A percentile compares a stretch with the other conserved stretches of the same genome.
Evolutionary conservation across 2,113 vertebrate species (phyloP).

Genomic region (Andinoacara biseriatus): DNA sequence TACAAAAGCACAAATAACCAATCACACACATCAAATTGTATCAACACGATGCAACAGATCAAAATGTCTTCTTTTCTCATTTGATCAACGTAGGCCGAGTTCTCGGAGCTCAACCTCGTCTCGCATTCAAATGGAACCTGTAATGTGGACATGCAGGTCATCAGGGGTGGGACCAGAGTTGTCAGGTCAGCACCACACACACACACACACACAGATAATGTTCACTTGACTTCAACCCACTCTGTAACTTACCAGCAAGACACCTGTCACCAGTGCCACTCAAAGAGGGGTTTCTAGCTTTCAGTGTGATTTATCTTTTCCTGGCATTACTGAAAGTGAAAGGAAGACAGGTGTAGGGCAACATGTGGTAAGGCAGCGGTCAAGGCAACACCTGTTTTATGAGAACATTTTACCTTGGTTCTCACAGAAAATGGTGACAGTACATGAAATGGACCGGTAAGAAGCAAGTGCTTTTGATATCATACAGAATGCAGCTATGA

Average conservation of each 20-base stretch:
- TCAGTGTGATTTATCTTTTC: background rate
- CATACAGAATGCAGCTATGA: background rate
- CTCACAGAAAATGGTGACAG: background rate
- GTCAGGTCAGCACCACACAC: conserved; percentile 83
- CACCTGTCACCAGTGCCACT: background rate
- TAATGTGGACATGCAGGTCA: conserved; percentile 91
- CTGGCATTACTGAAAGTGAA: background rate
- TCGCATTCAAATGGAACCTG: conserved; percentile 92
- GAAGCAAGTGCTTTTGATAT: background rate
- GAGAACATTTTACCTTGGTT: background rate
- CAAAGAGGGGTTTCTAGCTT: background rate
- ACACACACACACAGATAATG: too few species aligned
- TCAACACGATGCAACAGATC: background rate
- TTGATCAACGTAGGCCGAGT: conserved; percentile 86
- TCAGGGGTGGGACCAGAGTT: conserved; percentile 90
- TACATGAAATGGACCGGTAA: background rate
- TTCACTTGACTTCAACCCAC: background rate
- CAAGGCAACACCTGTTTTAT: background rate
- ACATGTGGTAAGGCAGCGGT: background rate
- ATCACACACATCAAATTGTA: background rate
- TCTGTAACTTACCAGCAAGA: background rate
- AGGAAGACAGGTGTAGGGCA: background rate
- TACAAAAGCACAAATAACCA: background rate
- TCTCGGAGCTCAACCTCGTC: conserved; percentile 95
- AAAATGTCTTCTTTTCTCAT: background rate